Evolutionary conservation across 2,888 invertebrate species (phyloP).

Genomic region (Nephrotoma guestfalica): DNA sequence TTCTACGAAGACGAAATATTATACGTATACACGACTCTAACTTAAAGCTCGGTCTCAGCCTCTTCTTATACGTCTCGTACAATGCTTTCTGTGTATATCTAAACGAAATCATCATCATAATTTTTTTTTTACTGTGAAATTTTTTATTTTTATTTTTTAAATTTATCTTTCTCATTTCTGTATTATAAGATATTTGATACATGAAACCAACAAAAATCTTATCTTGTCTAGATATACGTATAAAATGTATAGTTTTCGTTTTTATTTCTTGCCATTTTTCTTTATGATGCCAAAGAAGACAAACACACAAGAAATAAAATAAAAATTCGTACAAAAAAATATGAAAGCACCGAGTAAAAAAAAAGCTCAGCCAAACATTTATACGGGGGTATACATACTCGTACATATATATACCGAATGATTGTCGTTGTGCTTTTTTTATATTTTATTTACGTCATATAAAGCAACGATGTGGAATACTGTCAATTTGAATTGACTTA

Average conservation of each 20-base stretch:
- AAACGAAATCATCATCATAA: neutral
- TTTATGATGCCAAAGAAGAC: neutral
- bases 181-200: neutral
- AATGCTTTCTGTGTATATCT: neutral
- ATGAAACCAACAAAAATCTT: neutral
- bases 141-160: neutral
- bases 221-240: neutral
- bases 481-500: constrained; percentile 4
- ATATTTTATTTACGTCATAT: neutral
- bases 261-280: neutral
- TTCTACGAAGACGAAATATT: neutral
- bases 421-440: neutral
- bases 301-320: neutral
- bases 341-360: neutral
- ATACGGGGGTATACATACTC: neutral
- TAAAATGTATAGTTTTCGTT: neutral
- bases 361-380: neutral
- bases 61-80: neutral
- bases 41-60: neutral
- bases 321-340: neutral
- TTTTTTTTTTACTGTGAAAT: neutral
- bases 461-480: constrained; percentile 2
- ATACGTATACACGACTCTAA: neutral
- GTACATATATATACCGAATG: neutral
- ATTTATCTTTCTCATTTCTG: neutral